Conservation (phyloP, 2,797 vertebrate genomes). For the Tapera naevia region DNA sequence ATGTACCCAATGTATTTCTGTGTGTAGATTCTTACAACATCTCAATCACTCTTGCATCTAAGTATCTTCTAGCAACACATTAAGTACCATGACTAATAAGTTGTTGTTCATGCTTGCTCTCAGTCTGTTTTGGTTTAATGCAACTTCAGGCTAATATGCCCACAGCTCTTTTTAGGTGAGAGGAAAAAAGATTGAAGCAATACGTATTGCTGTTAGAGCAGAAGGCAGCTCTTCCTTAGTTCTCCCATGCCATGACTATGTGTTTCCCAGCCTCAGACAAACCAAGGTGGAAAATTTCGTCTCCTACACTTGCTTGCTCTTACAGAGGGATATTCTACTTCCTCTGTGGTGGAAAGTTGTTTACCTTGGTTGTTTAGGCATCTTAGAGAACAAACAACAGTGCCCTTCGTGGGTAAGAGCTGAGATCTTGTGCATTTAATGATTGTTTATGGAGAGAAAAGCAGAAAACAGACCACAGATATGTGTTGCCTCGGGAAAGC, state of each 20-base stretch:
- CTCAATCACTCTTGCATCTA: slow-evolving; percentile 9
- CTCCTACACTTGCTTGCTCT: neutral
- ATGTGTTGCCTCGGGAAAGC: neutral
- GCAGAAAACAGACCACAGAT: neutral
- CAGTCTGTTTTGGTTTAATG: slow-evolving; percentile 10
- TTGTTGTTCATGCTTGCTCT: slow-evolving; percentile 27
- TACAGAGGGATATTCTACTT: neutral
- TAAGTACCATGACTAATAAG: neutral
- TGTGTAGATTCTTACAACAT: neutral
- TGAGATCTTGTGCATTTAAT: neutral
- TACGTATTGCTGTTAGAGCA: neutral
- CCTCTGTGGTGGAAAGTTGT: neutral
- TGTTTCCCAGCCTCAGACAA: neutral
- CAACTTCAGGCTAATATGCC: neutral
- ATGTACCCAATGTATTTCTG: neutral
- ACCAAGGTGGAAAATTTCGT: neutral
- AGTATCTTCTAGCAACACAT: neutral
- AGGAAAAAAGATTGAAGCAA: neutral
- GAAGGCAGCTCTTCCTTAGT: neutral
- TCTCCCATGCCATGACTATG: neutral
- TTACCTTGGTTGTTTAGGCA: neutral
- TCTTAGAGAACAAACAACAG: neutral
- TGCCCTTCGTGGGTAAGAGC: neutral
- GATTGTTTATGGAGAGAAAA: neutral
- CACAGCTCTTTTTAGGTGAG: slow-evolving; percentile 36